Evolutionary conservation across 2,797 vertebrate species (phyloP), one percentile per base, ranked within the genome.

Genomic region (Pseudopleuronectes americanus): DNA sequence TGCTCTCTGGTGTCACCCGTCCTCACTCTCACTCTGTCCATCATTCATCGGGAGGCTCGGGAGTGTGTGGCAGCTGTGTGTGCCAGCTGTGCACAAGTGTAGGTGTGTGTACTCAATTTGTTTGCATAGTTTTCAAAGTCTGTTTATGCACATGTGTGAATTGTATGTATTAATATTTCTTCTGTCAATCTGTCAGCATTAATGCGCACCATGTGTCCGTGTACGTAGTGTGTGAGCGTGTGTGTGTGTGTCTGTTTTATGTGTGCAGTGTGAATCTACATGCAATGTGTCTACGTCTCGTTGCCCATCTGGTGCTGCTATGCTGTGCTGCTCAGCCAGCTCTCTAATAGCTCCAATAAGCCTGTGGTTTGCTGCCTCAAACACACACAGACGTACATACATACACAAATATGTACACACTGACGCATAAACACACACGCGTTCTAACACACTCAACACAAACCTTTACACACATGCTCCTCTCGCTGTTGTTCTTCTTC

Each of bases 331-430:
- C 81, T 87, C 88, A 89, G 89, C 91, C 91, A 93, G 89, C 87
- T 83, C 90, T 87, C 84, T 93, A 94, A 95, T 93, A 92, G 92
- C 89, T 94, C 89, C 94, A 94, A 93, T 93, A 93, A 94, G 92
- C 88, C 90, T 94, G 93, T 88, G 93, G 94, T 94, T 94, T 93
- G 91, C 90, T 91, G 91, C 90, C 86, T 90, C 87, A 85, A 78
- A 84, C 86, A 84, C 83, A 90, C 75, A 61, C 53, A 68, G 52
- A 63, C 47, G 23, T 61, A 78, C 61, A 74, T 60, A 77, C 72
- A 83, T 60, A 77, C 76, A 84, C 68, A 76, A 41, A 81, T 80
- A 80, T 84, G 82, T 82, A 81, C 87, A 89, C 85, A 89, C 84
- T 58, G 61, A 23, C 5, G 62, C 72, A 76, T 69, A 65, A 61